These are phyloP conservation scores for Mormyrus hasselquistii DNA, from an alignment of 2,797 vertebrate genomes.

Conservation along the genomic window DNA sequence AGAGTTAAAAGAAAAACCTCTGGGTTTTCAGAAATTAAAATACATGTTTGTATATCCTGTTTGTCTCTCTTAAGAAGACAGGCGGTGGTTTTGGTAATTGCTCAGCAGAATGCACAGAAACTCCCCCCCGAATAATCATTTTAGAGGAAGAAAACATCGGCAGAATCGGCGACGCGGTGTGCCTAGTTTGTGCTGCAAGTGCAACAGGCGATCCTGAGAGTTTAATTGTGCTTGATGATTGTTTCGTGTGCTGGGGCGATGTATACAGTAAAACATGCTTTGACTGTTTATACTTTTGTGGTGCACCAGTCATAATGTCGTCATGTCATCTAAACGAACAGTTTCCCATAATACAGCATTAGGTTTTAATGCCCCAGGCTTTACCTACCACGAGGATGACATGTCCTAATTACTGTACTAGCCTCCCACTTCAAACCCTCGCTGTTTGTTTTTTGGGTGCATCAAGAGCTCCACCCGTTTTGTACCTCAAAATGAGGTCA, in stretches of 20 bases:
- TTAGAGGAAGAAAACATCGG: background rate
- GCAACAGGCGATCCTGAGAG: background rate
- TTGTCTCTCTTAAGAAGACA: conserved; percentile 6
- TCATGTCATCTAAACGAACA: background rate
- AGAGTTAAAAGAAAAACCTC: background rate
- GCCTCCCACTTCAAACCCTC: background rate
- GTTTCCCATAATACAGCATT: background rate
- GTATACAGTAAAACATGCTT: background rate
- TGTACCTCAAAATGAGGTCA: background rate
- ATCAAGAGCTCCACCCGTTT: background rate
- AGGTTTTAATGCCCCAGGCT: background rate
- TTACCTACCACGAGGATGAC: background rate
- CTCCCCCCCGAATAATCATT: background rate
- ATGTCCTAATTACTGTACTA: background rate
- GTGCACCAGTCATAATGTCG: background rate
- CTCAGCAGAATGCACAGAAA: background rate
- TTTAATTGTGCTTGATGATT: background rate
- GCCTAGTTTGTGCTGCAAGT: background rate
- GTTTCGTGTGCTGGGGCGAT: background rate
- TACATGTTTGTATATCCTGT: conserved; percentile 13
- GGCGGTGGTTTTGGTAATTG: background rate
- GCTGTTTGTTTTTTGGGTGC: background rate
- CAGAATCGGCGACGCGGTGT: background rate
- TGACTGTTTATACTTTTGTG: background rate
- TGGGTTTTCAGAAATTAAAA: background rate